phyloP scores from a whole-genome alignment of 2,888 invertebrate genomes.

The Agriopis aurantiaria region DNA sequence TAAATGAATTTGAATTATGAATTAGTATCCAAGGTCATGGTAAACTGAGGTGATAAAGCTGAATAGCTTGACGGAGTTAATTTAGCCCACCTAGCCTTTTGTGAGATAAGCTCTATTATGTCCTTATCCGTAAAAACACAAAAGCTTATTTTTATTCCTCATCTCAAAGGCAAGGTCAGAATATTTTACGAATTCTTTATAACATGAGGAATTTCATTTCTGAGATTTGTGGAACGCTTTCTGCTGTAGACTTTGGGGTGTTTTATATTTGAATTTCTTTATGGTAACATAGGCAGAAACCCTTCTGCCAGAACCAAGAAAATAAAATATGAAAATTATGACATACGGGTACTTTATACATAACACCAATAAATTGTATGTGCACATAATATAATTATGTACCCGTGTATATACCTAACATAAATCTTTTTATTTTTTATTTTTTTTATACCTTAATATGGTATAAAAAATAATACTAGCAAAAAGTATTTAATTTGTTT shows the following conservation, averaged over 20 bases:
- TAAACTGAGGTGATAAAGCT: background rate
- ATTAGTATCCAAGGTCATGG: background rate
- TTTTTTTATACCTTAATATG: too few species aligned
- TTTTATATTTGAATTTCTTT: conserved; percentile 10
- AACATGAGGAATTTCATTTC: conserved; percentile 19
- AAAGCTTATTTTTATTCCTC: conserved; percentile 27
- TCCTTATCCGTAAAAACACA: conserved; percentile 30
- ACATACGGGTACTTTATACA: too few species aligned
- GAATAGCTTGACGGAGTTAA: conserved; percentile 18
- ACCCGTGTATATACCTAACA: too few species aligned
- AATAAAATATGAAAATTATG: too few species aligned
- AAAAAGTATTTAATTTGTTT: too few species aligned
- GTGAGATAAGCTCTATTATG: conserved; percentile 36
- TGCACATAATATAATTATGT: too few species aligned
- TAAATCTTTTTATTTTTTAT: too few species aligned
- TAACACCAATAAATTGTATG: too few species aligned
- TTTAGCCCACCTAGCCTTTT: conserved; percentile 30
- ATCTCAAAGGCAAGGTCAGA: conserved; percentile 23
- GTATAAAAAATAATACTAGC: too few species aligned
- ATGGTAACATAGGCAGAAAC: background rate
- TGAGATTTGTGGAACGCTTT: conserved; percentile 27
- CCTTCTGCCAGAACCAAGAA: too few species aligned
- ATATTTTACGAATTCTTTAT: conserved; percentile 27
- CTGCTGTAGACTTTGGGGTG: conserved; percentile 1
- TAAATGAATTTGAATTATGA: too few species aligned